phyloP scores from a whole-genome alignment of 2,888 invertebrate genomes.

The Rosalia funebris region DNA sequence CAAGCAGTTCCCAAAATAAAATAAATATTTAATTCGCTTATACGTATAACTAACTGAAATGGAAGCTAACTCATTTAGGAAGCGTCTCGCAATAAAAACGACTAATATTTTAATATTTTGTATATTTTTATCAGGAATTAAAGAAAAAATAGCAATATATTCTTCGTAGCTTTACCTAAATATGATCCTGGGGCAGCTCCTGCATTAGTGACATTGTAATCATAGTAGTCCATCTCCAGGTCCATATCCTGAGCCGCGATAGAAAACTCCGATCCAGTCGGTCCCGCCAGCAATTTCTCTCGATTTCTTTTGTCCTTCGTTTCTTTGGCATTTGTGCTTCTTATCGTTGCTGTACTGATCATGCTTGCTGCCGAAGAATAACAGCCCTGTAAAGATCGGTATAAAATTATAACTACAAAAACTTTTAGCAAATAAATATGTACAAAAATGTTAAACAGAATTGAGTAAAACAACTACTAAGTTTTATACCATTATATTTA shows the following conservation, averaged over 20 bases:
- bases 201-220: constrained; percentile 86
- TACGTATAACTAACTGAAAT: too few species aligned
- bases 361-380: constrained; percentile 78
- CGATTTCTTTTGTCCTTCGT: constrained; percentile 83
- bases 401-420: constrained; percentile 18
- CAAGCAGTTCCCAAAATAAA: too few species aligned
- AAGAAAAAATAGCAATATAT: too few species aligned
- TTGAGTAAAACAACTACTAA: too few species aligned
- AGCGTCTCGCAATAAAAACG: too few species aligned
- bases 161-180: constrained; percentile 64
- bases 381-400: constrained; percentile 69
- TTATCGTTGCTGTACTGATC: constrained; percentile 73
- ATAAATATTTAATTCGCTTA: too few species aligned
- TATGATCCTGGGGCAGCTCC: constrained; percentile 88
- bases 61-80: too few species aligned
- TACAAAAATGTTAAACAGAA: too few species aligned
- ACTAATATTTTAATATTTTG: too few species aligned
- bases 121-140: too few species aligned
- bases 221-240: constrained; percentile 87
- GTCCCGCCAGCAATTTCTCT: constrained; percentile 72
- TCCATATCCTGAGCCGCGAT: constrained; percentile 78
- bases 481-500: too few species aligned
- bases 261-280: constrained; percentile 79
- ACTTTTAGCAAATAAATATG: too few species aligned
- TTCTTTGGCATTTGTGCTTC: constrained; percentile 75